Conservation (phyloP, 2,113 vertebrate species). For the Neogobius melanostomus region DNA sequence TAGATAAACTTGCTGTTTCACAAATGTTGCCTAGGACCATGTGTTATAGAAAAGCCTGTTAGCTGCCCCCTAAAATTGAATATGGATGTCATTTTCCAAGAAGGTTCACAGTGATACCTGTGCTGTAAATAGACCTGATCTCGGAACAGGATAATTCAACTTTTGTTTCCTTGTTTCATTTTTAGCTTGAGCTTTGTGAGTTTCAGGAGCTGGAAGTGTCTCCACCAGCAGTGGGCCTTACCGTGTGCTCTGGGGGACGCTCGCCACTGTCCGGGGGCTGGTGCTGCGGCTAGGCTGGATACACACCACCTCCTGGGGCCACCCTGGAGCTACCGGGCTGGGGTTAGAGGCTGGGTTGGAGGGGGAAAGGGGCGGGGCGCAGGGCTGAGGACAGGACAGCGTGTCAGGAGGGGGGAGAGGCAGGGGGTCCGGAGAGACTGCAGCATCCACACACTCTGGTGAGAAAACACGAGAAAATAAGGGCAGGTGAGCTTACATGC, state of each 20-base stretch:
- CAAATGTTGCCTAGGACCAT: too few relatives aligned
- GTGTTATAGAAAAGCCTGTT: too few relatives aligned
- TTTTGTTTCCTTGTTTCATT: too few relatives aligned
- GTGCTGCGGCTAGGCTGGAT: conserved; percentile 93
- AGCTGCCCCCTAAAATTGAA: too few relatives aligned
- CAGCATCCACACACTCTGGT: conserved; percentile 85
- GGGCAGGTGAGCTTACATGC: not conserved
- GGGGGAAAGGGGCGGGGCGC: conserved; percentile 60
- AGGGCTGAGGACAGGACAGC: conserved; percentile 65
- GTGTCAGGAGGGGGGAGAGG: conserved; percentile 83
- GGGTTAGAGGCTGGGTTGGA: conserved; percentile 29
- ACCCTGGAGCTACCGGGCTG: conserved; percentile 47
- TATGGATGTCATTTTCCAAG: too few relatives aligned
- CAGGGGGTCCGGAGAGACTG: conserved; percentile 86
- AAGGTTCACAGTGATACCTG: too few relatives aligned
- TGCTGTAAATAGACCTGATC: too few relatives aligned
- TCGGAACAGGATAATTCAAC: too few relatives aligned
- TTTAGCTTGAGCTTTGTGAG: too few relatives aligned
- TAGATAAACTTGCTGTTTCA: too few relatives aligned
- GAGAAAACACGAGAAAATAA: not conserved
- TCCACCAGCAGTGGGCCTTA: conserved; percentile 21
- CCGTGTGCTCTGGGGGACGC: conserved; percentile 80
- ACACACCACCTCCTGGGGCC: conserved; percentile 89
- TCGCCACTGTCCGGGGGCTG: conserved; percentile 90
- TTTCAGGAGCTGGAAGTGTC: too few relatives aligned